Conservation (phyloP, 2,797 vertebrate genomes). For the Thalassophryne amazonica region DNA sequence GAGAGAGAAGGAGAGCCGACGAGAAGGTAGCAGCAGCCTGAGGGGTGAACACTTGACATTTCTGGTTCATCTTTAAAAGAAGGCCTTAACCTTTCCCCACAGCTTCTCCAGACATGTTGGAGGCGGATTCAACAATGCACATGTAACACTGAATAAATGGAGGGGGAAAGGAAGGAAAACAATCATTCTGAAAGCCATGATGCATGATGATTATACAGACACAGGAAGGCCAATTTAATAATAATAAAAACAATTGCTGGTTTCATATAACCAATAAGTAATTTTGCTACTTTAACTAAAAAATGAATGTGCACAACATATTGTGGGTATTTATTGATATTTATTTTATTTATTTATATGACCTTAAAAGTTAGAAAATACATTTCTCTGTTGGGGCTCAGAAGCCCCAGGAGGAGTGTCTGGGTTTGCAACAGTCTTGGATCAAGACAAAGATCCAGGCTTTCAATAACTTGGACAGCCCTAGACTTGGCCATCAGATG, state of each 20-base stretch:
- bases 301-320: background rate
- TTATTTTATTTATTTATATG: too few relatives aligned
- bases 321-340: background rate
- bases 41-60: constrained; percentile 77
- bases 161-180: background rate
- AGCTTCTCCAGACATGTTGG: constrained; percentile 69
- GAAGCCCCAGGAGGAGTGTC: too few relatives aligned
- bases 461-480: too few relatives aligned
- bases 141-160: constrained; percentile 36
- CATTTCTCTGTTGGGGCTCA: too few relatives aligned
- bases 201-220: too few relatives aligned
- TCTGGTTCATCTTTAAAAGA: constrained; percentile 75
- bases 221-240: background rate
- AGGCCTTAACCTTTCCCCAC: constrained; percentile 73
- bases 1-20: too few relatives aligned
- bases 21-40: constrained; percentile 54
- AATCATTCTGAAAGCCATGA: constrained; percentile 31
- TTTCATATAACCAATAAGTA: background rate
- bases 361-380: background rate
- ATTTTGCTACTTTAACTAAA: background rate
- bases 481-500: too few relatives aligned
- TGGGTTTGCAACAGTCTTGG: too few relatives aligned
- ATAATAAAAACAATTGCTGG: background rate
- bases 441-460: too few relatives aligned
- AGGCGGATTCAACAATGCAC: constrained; percentile 46